phyloP scores from a whole-genome alignment of 1,140 invertebrate species.

The Steinernema khuongi region DNA sequence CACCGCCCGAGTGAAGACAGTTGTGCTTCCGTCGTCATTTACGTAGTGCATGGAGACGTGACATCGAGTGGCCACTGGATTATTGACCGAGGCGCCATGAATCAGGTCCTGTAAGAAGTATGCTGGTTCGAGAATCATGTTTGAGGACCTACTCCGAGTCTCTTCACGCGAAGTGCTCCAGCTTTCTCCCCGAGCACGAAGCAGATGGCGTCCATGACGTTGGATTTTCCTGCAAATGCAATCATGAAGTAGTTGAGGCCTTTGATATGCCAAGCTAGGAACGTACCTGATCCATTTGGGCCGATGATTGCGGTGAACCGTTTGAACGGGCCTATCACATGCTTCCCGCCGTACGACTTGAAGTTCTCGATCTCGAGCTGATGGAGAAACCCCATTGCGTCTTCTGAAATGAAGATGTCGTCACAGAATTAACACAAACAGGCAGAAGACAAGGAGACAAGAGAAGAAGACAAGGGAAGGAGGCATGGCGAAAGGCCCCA shows the following conservation, averaged over 20 bases:
- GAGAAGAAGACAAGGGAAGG: no score
- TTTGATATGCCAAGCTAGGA: slow-evolving; percentile 22
- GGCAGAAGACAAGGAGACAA: no score
- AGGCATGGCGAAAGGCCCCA: no score
- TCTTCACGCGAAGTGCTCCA: slow-evolving; percentile 83
- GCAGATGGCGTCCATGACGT: slow-evolving; percentile 99
- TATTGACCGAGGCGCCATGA: slow-evolving; percentile 94
- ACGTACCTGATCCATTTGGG: slow-evolving; percentile 92
- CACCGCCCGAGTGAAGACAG: slow-evolving; percentile 81
- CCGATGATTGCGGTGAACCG: slow-evolving; percentile 97
- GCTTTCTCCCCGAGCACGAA: slow-evolving; percentile 99
- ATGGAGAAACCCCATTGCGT: slow-evolving; percentile 19
- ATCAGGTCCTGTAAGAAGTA: slow-evolving; percentile 72
- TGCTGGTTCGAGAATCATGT: slow-evolving; percentile 18
- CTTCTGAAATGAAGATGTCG: no score
- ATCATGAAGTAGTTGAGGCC: no score
- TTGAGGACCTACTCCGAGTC: slow-evolving; percentile 68
- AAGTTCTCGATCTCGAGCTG: slow-evolving; percentile 92
- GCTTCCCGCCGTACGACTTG: slow-evolving; percentile 91
- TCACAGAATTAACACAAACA: no score
- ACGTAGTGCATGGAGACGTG: slow-evolving; percentile 86
- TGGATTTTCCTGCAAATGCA: slow-evolving; percentile 91
- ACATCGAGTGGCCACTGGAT: slow-evolving; percentile 71
- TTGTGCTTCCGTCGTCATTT: slow-evolving; percentile 72
- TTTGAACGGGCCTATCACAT: slow-evolving; percentile 87